Evolutionary conservation across 2,888 invertebrate species (phyloP).

Genomic region (Ennomos erosarius): DNA sequence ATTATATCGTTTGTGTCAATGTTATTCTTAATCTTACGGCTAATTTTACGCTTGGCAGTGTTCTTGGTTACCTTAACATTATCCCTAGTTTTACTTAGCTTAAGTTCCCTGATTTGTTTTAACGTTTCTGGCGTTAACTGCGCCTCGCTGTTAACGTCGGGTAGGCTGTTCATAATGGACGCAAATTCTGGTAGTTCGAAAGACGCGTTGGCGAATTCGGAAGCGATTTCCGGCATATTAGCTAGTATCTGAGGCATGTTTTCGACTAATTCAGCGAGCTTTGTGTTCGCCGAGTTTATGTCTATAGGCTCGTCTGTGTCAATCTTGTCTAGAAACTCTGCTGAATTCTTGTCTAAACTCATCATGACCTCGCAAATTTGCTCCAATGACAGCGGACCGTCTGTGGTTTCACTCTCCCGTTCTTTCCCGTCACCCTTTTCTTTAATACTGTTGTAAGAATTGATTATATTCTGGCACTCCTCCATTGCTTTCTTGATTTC

Average conservation of each 20-base stretch:
- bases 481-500: constrained; percentile 81
- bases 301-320: constrained; percentile 64
- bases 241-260: constrained; percentile 79
- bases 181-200: constrained; percentile 76
- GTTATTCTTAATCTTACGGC: constrained; percentile 64
- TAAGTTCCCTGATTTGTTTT: constrained; percentile 77
- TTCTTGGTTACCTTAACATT: constrained; percentile 77
- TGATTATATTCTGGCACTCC: constrained; percentile 78
- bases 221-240: constrained; percentile 77
- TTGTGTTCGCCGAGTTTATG: constrained; percentile 59
- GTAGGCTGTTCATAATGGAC: constrained; percentile 71
- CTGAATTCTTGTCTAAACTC: constrained; percentile 71
- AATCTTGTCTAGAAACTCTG: constrained; percentile 68
- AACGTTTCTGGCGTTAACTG: constrained; percentile 78
- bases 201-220: constrained; percentile 70
- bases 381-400: constrained; percentile 64
- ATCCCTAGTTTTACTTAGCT: constrained; percentile 70
- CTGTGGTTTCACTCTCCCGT: constrained; percentile 44
- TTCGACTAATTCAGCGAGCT: constrained; percentile 70
- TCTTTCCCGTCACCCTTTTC: constrained; percentile 57
- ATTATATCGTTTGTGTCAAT: constrained; percentile 57
- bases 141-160: constrained; percentile 70
- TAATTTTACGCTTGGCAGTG: constrained; percentile 74
- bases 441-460: constrained; percentile 69
- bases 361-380: constrained; percentile 78